These are phyloP conservation scores for Drosophila kepulauana DNA, from an alignment of 1,140 invertebrate species.

Conservation along the genomic window DNA sequence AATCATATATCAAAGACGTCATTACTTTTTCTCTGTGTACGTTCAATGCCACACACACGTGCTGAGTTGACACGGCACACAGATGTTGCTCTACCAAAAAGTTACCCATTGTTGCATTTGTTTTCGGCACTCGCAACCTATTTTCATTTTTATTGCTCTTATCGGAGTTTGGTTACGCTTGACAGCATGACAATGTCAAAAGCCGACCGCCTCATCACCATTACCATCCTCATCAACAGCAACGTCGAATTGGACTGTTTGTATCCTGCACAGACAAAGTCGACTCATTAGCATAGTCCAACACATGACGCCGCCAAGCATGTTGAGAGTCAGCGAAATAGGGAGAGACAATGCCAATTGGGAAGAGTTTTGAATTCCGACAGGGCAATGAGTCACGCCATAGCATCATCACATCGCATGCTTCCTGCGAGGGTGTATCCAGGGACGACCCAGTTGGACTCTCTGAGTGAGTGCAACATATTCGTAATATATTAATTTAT, in stretches of 20 bases:
- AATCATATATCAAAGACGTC: no score
- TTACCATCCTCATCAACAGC: not conserved
- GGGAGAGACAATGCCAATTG: constrained; percentile 63
- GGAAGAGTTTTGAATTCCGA: constrained; percentile 47
- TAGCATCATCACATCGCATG: constrained; percentile 37
- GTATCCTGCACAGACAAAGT: constrained; percentile 27
- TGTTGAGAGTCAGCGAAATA: not conserved
- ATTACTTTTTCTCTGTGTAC: constrained; percentile 47
- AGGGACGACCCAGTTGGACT: constrained; percentile 57
- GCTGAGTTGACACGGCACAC: constrained; percentile 47
- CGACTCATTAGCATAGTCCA: constrained; percentile 59
- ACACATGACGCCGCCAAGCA: constrained; percentile 52
- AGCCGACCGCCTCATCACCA: constrained; percentile 37
- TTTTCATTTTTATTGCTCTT: constrained; percentile 82
- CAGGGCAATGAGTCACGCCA: constrained; percentile 70
- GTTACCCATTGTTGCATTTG: constrained; percentile 59
- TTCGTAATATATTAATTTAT: constrained; percentile 80
- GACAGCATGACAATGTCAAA: constrained; percentile 78
- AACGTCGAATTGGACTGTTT: constrained; percentile 57
- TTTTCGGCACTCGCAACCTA: constrained; percentile 60
- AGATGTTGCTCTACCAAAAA: constrained; percentile 58
- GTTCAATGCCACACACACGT: constrained; percentile 12
- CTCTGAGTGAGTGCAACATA: not conserved
- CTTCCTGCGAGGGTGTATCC: constrained; percentile 55
- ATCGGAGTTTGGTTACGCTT: constrained; percentile 84